These are phyloP conservation scores for Xyliphius kryptos DNA, from an alignment of 2,113 vertebrate species.

Conservation along the genomic window DNA sequence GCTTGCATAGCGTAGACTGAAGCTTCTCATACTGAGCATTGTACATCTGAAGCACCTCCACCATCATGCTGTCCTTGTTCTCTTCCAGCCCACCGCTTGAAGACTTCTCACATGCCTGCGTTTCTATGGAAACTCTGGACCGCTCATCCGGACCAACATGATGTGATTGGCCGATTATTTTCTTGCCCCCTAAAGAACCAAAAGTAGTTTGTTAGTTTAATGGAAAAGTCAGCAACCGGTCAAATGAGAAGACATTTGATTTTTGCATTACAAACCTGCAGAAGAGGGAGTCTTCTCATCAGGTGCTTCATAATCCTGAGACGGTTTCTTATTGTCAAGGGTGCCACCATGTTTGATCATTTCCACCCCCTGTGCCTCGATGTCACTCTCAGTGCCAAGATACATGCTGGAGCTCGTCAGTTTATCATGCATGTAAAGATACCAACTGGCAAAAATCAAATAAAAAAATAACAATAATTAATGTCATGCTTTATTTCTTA, in stretches of 20 bases:
- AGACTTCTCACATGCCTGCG: slow-evolving; percentile 33
- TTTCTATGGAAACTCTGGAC: slow-evolving; percentile 42
- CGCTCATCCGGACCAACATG: slow-evolving; percentile 38
- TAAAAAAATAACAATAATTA: no score
- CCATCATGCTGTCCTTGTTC: slow-evolving; percentile 76
- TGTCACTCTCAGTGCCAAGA: slow-evolving; percentile 26
- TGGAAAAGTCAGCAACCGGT: no score
- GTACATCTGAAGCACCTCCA: slow-evolving; percentile 78
- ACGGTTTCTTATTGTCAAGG: neutral
- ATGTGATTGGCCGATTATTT: slow-evolving; percentile 51
- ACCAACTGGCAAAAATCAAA: neutral
- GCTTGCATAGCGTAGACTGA: slow-evolving; percentile 70
- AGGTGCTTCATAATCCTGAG: neutral
- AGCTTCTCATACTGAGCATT: slow-evolving; percentile 75
- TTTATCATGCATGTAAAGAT: no score
- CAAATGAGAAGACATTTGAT: no score
- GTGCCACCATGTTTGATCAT: slow-evolving; percentile 14
- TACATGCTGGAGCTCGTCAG: no score
- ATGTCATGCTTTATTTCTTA: no score
- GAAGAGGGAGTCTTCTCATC: slow-evolving; percentile 1
- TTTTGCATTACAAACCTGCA: slow-evolving; percentile 23
- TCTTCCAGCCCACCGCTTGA: slow-evolving; percentile 62
- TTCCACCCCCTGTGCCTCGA: slow-evolving; percentile 12
- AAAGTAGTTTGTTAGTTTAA: neutral
- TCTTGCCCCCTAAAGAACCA: slow-evolving; percentile 50